These are phyloP conservation scores for Ommatoiulus sabulosus DNA, from an alignment of 2,888 invertebrate genomes.

Conservation along the genomic window DNA sequence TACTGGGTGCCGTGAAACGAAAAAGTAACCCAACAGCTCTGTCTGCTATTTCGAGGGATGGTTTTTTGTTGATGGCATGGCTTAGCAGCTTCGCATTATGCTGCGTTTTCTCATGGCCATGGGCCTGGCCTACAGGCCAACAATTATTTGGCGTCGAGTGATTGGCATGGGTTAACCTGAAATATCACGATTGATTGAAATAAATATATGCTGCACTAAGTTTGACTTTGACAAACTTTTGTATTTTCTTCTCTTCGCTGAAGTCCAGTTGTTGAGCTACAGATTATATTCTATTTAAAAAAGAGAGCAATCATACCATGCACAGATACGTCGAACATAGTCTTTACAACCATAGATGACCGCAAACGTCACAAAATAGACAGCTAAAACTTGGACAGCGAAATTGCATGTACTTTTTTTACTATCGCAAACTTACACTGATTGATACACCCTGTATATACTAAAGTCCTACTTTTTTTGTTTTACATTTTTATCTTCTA, in stretches of 20 bases:
- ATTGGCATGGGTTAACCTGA: neutral
- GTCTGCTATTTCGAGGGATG: neutral
- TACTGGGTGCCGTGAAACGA: neutral
- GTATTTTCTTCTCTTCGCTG: neutral
- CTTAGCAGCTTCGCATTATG: neutral
- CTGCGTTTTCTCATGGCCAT: neutral
- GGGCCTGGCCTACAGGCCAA: too few relatives aligned
- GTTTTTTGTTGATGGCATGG: constrained; percentile 10
- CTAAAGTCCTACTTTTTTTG: too few relatives aligned
- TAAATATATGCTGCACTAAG: neutral
- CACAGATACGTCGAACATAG: too few relatives aligned
- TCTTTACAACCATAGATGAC: too few relatives aligned
- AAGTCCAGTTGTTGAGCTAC: neutral
- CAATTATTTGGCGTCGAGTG: neutral
- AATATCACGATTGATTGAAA: neutral
- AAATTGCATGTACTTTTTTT: too few relatives aligned
- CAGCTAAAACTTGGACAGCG: too few relatives aligned
- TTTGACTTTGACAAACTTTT: neutral
- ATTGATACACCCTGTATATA: too few relatives aligned
- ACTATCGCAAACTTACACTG: too few relatives aligned
- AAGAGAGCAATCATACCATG: too few relatives aligned
- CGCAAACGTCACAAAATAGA: too few relatives aligned
- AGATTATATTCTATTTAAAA: too few relatives aligned
- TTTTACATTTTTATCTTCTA: too few relatives aligned
- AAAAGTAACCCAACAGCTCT: neutral